These are phyloP conservation scores for Anthopleura sola DNA, from an alignment of 64 coral and sea anemone genomes.

Conservation along the genomic window DNA sequence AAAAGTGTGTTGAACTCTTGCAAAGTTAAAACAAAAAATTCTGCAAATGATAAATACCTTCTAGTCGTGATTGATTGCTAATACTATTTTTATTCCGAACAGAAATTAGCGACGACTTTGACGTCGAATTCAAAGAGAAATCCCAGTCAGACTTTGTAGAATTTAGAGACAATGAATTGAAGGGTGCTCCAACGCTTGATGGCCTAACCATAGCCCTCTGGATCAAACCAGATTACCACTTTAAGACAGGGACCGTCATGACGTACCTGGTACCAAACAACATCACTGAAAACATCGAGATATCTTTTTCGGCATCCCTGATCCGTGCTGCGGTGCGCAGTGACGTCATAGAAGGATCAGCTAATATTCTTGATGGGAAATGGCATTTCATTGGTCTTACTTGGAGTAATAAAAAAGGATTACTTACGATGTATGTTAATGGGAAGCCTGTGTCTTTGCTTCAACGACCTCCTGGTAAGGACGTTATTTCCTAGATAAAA, in stretches of 20 bases:
- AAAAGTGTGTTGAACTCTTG: too few species aligned
- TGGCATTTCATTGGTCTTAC: conserved; percentile 55
- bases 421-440: conserved; percentile 36
- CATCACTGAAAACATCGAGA: conserved; percentile 26
- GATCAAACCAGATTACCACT: conserved; percentile 29
- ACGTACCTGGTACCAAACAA: conserved; percentile 39
- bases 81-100: not conserved
- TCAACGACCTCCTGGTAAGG: not conserved
- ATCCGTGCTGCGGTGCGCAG: conserved; percentile 30
- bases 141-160: conserved; percentile 41
- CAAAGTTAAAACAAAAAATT: too few species aligned
- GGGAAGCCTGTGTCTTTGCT: not conserved
- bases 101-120: conserved; percentile 61
- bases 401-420: conserved; percentile 25
- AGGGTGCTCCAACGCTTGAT: not conserved
- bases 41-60: not conserved
- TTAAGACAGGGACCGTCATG: conserved; percentile 50
- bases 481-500: not conserved
- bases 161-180: conserved; percentile 21
- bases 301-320: conserved; percentile 42
- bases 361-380: conserved; percentile 34
- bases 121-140: conserved; percentile 40
- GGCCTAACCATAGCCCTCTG: conserved; percentile 46
- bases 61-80: not conserved
- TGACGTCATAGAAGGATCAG: conserved; percentile 21